These are phyloP conservation scores for Myrmecophaga tridactyla DNA, from an alignment of 2,113 vertebrate genomes.

Conservation along the genomic window DNA sequence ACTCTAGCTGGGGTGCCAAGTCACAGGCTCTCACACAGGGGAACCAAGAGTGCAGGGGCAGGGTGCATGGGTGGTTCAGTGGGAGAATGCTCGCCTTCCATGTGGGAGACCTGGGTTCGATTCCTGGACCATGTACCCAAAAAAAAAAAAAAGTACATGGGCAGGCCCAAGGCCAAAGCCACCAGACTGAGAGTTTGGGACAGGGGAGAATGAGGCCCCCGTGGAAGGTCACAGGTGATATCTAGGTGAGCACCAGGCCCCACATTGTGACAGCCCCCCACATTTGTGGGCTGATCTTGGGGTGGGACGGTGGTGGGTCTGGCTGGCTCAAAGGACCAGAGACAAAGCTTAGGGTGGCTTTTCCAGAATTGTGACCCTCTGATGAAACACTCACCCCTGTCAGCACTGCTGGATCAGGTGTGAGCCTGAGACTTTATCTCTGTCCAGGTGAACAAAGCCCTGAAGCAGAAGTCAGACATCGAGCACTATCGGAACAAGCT, in stretches of 20 bases:
- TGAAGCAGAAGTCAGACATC: slow-evolving; percentile 99
- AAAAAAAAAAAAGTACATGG: too few species aligned
- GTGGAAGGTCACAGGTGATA: not conserved
- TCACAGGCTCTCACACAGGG: not conserved
- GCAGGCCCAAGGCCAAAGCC: not conserved
- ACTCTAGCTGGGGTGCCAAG: not conserved
- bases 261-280: not conserved
- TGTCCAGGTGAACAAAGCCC: slow-evolving; percentile 93
- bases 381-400: not conserved
- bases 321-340: not conserved
- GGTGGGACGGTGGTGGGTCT: not conserved
- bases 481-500: slow-evolving; percentile 99
- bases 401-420: not conserved
- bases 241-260: not conserved
- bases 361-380: not conserved
- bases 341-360: not conserved
- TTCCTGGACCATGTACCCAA: too few species aligned
- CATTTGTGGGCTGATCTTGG: not conserved
- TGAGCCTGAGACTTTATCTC: slow-evolving; percentile 52
- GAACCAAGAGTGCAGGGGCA: not conserved
- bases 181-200: not conserved
- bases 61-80: too few species aligned
- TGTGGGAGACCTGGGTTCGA: too few species aligned
- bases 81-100: too few species aligned
- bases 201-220: not conserved